Conservation (phyloP, 2,797 vertebrate genomes). For the Aselliscus stoliczkanus region DNA sequence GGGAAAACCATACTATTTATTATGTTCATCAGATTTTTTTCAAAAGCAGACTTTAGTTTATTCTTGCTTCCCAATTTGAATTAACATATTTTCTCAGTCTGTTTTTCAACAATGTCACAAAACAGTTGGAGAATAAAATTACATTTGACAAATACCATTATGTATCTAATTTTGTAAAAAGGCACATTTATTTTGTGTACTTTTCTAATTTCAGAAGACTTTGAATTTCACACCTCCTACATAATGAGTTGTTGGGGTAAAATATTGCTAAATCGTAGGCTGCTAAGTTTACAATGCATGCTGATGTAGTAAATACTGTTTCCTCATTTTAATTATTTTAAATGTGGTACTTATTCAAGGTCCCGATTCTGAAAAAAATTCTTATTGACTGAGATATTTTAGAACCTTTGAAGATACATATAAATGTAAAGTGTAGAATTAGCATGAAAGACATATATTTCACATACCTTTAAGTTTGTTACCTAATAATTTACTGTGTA, state of each 20-base stretch:
- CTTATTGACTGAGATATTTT: not conserved
- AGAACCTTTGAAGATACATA: not conserved
- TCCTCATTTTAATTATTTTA: constrained; percentile 30
- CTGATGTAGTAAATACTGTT: constrained; percentile 36
- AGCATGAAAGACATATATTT: not conserved
- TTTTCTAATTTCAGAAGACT: constrained; percentile 57
- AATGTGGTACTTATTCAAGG: constrained; percentile 2
- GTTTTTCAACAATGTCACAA: constrained; percentile 39
- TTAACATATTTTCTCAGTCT: constrained; percentile 28
- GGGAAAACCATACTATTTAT: constrained; percentile 21
- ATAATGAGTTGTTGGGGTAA: constrained; percentile 70
- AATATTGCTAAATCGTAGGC: constrained; percentile 60
- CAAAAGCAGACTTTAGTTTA: not conserved
- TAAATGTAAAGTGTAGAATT: not conserved
- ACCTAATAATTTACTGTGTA: not conserved
- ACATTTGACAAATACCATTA: constrained; percentile 36
- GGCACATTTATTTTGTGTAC: constrained; percentile 37
- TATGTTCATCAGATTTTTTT: not conserved
- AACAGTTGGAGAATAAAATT: constrained; percentile 50
- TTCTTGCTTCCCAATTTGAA: constrained; percentile 32
- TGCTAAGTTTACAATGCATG: constrained; percentile 53
- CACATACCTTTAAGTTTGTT: not conserved
- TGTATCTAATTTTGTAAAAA: constrained; percentile 54
- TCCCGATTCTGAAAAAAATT: constrained; percentile 21
- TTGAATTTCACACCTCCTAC: constrained; percentile 59